Base-by-base conservation (phyloP, 2,888 invertebrate genomes). In the Leistus spinibarbis region DNA sequence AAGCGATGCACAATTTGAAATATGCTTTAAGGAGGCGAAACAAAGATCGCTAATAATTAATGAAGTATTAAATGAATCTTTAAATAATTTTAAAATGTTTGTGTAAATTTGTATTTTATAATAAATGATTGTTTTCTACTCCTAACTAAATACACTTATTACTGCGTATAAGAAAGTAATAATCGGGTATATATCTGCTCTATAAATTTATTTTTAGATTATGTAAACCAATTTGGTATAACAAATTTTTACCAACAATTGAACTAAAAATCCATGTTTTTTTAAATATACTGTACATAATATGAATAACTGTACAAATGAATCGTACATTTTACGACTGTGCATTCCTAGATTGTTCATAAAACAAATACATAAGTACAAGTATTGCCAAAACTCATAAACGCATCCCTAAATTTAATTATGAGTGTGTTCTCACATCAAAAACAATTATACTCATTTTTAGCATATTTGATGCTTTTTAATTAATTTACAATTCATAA, bases 11-110 rank as follows among this genome's bases (percentile, higher is more conserved):
- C 85, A 89, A 81, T 86, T 93, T 79, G 86, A 88, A 57, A 85
- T 87, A 77, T 90, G 91, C 77, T 85, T 93, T 75, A 86, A 87
- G 79, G 87, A 89, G 80, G 89, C 92, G n/a, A 89, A 88, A 81
- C 84, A 86, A 71, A 88, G 91, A 81, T 87, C 90, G 27, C 85
- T 86, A 77, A 84, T 88, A 76, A 84, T 93, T 57, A 82, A 83
- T 76, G 81, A 85, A 76, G 80, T 89, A 71, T 85, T 89, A 74
- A 80, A 85, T 60, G 82, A 81, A 62, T 82, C 83, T 13, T n/a
- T 73, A 40, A 40, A 40, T 40, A 40, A 40, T 40, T 40, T 40
- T 40, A 40, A 40, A 5, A 40, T 40, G 5, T 40, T 40, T 13
- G 13, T 40, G 1, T 40, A 40, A 40, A 10, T 40, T 2, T 24